Evolutionary conservation across 2,113 vertebrate genomes (phyloP), one percentile per base, ranked within the genome.

Genomic region (Hypomesus transpacificus): DNA sequence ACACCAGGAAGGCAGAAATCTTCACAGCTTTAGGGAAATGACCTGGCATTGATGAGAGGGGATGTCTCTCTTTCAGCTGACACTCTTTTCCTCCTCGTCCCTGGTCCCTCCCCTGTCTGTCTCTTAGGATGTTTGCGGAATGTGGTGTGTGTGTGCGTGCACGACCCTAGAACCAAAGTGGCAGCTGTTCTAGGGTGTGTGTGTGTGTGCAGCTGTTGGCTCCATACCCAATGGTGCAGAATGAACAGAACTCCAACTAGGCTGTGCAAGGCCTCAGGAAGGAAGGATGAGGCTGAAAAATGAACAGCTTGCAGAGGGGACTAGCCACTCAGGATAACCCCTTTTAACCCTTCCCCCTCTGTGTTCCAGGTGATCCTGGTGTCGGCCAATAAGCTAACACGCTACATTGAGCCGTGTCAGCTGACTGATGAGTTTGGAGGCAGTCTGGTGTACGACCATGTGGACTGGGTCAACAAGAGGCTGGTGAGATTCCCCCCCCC

Each of bases 371-470:
- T 99, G 86, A 99, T 99, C 90, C 93, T 99, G 89, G 97, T 99
- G 21, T 99, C 97, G 59, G 96, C 97, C 76, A 99, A 98, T 88
- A 99, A 99, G 75, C 88, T 99, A 83, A 98, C 97, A 0, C 93
- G 97, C 56, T 99, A 99, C 68, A 99, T 99, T 79, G 97, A 99
- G 67, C 97, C 97, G 0, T 95, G 94, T 77, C 97, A 99, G 71
- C 88, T 98, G 80, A 99, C 97, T 1, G 96, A 99, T 80, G 97
- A 99, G 80, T 99, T 99, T 75, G 97, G 97, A 66, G 97, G 97
- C 72, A 97, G 93, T 76, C 92, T 99, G 66, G 92, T 94, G 66
- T 98, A 99, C n/a, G 95, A 99, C 87, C 97, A 99, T 90, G 94
- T 93, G 86, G 97, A 99, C 87, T 99, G 97, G 97, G 82, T 99